Base-by-base conservation (phyloP, 2,797 vertebrate species). In the Sarcophilus harrisii region DNA sequence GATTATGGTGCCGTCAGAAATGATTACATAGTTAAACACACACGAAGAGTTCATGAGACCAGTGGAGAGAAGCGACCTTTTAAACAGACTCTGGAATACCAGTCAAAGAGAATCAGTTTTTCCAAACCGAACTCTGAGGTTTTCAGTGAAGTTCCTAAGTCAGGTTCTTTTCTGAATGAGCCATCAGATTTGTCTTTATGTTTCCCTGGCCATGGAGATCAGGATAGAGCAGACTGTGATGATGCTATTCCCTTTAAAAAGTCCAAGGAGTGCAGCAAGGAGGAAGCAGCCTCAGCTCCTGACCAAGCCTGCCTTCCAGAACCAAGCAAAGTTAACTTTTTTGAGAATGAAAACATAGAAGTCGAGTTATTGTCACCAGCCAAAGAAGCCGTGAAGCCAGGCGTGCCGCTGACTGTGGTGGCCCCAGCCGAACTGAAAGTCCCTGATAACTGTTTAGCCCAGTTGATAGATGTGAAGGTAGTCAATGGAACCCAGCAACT, bases 11-110 rank as follows among this genome's bases (percentile, higher is more conserved):
- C 99, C 4, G 98, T 99, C 97, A 98, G 99, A 93, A 99, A 99
- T 90, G 99, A 99, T 95, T 99, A 99, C 96, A 99, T 99, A 54
- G 98, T 99, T 57, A 99, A 99, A 97, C 99, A 99, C 97, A 99
- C 99, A 0, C 99, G 98, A 92, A 99, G 99, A 93, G 98, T 99
- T 14, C 99, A 99, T 59, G 98, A 98, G 97, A 95, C 95, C 32
- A 95, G 95, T 0, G 94, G 96, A 0, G 97, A 93, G 0, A 98
- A 98, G 92, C 96, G 55, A 4, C 97, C 96, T 0, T 96, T 97
- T 96, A 98, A 96, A 96, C 27, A 94, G 0, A 0, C 54, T 0
- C 6, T 96, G 96, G 98, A 97, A 91, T 96, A 94, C 87, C 98
- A 98, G 92, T 98, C 97, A 0, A 98, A 96, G 90, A 98, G 96